Percentiles rank a stretch among this genome's conserved stretches.
Conservation (phyloP, 2,797 vertebrate genomes). For the Typhlichthys eigenmanni region DNA sequence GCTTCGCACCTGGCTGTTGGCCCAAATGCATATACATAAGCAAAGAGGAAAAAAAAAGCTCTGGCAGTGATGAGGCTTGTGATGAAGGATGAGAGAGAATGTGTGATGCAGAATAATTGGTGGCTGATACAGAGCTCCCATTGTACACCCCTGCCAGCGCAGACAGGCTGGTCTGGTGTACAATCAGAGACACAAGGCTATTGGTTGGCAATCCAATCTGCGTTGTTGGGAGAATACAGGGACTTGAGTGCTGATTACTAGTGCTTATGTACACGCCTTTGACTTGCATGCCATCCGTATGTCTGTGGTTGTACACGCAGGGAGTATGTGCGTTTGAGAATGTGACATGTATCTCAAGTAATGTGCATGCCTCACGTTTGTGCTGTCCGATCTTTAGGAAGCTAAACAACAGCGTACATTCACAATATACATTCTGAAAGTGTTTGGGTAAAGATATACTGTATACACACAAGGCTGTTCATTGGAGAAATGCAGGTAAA, state of each 20-base stretch:
- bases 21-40: slow-evolving; percentile 50
- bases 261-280: slow-evolving; percentile 59
- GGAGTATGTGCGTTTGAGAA: slow-evolving; percentile 15
- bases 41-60: slow-evolving; percentile 21
- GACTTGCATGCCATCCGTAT: slow-evolving; percentile 56
- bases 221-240: slow-evolving; percentile 8
- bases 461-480: not conserved
- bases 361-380: slow-evolving; percentile 37
- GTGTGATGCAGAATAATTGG: slow-evolving; percentile 24
- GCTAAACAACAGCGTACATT: not conserved
- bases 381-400: slow-evolving; percentile 13
- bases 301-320: slow-evolving; percentile 24
- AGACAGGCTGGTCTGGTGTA: slow-evolving; percentile 43
- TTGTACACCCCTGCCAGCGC: slow-evolving; percentile 49
- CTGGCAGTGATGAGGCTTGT: slow-evolving; percentile 35
- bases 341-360: slow-evolving; percentile 5
- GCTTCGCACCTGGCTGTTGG: slow-evolving; percentile 70
- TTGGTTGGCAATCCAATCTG: slow-evolving; percentile 12
- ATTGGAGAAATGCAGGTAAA: not conserved
- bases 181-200: slow-evolving; percentile 54
- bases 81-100: slow-evolving; percentile 2
- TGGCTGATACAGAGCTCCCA: slow-evolving; percentile 58
- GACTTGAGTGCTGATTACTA: slow-evolving; percentile 41
- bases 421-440: not conserved
- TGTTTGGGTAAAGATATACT: not conserved